A percentile compares a stretch with the other conserved stretches of the same genome.
Conservation (phyloP, 2,888 invertebrate species). For the Gastrophysa polygoni region DNA sequence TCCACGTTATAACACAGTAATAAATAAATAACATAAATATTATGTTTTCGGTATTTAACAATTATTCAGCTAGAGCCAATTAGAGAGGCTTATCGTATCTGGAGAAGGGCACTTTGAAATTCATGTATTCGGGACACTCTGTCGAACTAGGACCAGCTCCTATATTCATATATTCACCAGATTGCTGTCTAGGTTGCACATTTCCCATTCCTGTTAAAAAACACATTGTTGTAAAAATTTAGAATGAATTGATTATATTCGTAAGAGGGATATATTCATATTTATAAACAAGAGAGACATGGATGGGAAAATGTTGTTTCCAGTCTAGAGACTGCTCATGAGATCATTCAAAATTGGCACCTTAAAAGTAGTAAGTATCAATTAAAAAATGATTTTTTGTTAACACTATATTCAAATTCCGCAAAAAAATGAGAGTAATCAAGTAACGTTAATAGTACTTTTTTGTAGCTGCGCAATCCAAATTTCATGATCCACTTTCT, state of each 20-base stretch:
- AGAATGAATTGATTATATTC: background rate
- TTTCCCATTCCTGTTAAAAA: constrained; percentile 34
- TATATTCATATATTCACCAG: constrained; percentile 45
- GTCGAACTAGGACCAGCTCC: constrained; percentile 22
- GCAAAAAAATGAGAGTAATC: too few species aligned
- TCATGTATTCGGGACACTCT: constrained; percentile 50
- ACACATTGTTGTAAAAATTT: background rate
- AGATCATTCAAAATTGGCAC: too few species aligned
- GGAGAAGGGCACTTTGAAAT: constrained; percentile 45
- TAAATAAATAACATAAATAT: constrained; percentile 45
- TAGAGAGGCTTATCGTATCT: constrained; percentile 24
- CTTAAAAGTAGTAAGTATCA: too few species aligned
- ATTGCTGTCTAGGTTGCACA: constrained; percentile 21
- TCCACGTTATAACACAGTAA: constrained; percentile 42
- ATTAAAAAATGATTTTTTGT: too few species aligned
- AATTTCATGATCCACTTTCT: too few species aligned
- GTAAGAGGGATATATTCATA: too few species aligned
- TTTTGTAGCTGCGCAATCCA: too few species aligned
- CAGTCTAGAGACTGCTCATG: too few species aligned
- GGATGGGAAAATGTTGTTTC: too few species aligned
- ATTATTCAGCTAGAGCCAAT: constrained; percentile 18
- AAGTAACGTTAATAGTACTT: too few species aligned
- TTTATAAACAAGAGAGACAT: too few species aligned
- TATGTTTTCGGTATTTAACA: constrained; percentile 30
- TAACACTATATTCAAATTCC: too few species aligned